Base-by-base conservation (phyloP, 2,888 invertebrate species). In the Agrochola circellaris region DNA sequence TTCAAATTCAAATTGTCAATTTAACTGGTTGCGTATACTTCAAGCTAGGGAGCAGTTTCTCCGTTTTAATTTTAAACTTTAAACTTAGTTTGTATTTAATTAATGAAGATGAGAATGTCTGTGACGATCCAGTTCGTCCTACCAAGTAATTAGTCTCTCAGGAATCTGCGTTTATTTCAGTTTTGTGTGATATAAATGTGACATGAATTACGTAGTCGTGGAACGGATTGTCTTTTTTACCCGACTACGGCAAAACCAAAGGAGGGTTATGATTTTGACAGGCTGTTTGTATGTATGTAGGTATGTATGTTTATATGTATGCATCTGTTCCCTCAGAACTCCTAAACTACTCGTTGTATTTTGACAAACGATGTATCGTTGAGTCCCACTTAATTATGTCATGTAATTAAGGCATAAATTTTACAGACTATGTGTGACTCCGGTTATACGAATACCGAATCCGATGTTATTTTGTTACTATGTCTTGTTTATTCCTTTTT, bases 31-130 rank as follows among this genome's bases (percentile, higher is more conserved):
- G 15, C 70, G 5, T 38, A 17, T 45, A 61, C n/a, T 62, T 64
- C 42, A 34, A n/a, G 58, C 38, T 26, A 62, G n/a, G 42, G n/a
- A 54, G 30, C 45, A 71, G 48, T 73, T 83, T 23, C 20, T 8
- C 56, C 48, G 73, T 73, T 71, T 68, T 56, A 81, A 77, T 70
- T 83, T 56, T 34, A 23, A 80, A 82, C 67, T 79, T 73, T 68
- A 54, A 74, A 74, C 64, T 70, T 62, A 79, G 71, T 73, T 75
- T 67, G 48, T 42, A 62, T 75, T 26, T 73, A 71, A 71, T 79
- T 61, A 76, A 68, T 58, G 65, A 68, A 72, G 65, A 75, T 54
- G 23, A 38, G 45, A 62, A 58, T 81, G 62, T 34, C 30, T 20
- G 48, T 71, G 42, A 38, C 38, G n/a, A 42, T 45, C 20, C 60